A percentile compares a stretch with the other conserved stretches of the same genome.
Evolutionary conservation across 2,797 vertebrate genomes (phyloP).

Genomic region (Acanthopagrus latus): DNA sequence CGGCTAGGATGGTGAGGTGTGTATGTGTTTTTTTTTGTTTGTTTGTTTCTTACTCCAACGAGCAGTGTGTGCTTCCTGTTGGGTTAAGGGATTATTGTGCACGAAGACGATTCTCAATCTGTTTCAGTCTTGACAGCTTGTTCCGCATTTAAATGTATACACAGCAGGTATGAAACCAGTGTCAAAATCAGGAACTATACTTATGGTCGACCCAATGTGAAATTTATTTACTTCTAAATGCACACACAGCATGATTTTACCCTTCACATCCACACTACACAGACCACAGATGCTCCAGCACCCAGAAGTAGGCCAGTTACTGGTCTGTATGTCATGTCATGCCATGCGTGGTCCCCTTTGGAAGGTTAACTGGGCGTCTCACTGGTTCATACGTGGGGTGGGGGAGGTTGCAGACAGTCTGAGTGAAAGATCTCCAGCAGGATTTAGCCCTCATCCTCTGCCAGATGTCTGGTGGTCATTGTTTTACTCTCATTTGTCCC

Average conservation of each 20-base stretch:
- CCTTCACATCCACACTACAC: background rate
- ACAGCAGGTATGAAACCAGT: background rate
- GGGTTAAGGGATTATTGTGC: background rate
- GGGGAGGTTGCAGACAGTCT: slow-evolving; percentile 65
- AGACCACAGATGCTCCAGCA: slow-evolving; percentile 38
- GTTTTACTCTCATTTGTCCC: slow-evolving; percentile 12
- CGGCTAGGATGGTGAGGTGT: background rate
- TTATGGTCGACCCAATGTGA: background rate
- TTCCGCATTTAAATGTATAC: slow-evolving; percentile 32
- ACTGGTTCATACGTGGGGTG: slow-evolving; percentile 47
- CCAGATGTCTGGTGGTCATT: slow-evolving; percentile 63
- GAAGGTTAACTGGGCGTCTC: slow-evolving; percentile 60
- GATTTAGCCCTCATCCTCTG: slow-evolving; percentile 50
- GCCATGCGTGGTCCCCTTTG: slow-evolving; percentile 45
- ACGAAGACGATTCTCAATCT: background rate
- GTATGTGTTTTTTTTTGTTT: background rate
- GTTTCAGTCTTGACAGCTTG: background rate
- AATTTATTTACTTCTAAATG: background rate
- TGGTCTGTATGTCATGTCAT: slow-evolving; percentile 65
- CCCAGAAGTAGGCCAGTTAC: slow-evolving; percentile 71
- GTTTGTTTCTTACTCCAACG: no score
- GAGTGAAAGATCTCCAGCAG: slow-evolving; percentile 55
- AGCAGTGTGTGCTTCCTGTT: background rate
- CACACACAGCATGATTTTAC: background rate
- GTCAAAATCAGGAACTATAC: slow-evolving; percentile 12